Base-by-base conservation (phyloP, 35 echinoderm and acorn worm species). In the Acanthaster planci region DNA sequence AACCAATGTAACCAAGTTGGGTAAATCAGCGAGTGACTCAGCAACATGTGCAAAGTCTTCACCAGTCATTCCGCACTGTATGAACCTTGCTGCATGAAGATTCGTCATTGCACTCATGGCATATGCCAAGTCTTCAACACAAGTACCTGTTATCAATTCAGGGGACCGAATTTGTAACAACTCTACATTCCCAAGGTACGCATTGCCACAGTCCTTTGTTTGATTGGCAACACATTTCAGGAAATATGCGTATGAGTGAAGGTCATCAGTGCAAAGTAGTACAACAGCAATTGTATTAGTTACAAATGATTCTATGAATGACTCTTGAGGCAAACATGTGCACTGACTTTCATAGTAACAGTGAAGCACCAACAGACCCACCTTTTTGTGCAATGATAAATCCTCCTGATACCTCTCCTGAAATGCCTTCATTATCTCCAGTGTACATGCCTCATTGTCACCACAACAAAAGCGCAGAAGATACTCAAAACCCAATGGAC, bases 401-500 rank as follows among this genome's bases (percentile, higher is more conserved):
- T 0, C 9, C 1, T 30, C 21, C 18, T 0, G 27, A 30, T 19
- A 60, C 9, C 57, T 30, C 27, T 60, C 1, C 57, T 30, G 27
- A 60, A 22, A 60, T 21, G 21, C 30, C 64, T 72, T 10, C 14
- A 72, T 14, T 27, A 72, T 72, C 7, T 7, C 10, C 2, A 27
- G 2, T 21, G 64, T 72, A 29, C 64, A 72, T 72, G 64, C 64
- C 64, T 36, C 64, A 72, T 72, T 72, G 64, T 72, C 64, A 14
- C 64, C 64, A 29, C 64, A 72, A 72, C 64, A 72, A 29, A 72
- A 72, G 7, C 29, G 64, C 26, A 72, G 30, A 72, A 72, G 64
- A 72, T 72, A 72, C 64, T 29, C 64, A 21, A 72, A 72, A 12
- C 34, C 64, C 26, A 14, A 3, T 27, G 64, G 64, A 3, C 34